Evolutionary conservation across 2,888 invertebrate species (phyloP), one percentile per base, ranked within the genome.

Genomic region (Coleophora deauratella): DNA sequence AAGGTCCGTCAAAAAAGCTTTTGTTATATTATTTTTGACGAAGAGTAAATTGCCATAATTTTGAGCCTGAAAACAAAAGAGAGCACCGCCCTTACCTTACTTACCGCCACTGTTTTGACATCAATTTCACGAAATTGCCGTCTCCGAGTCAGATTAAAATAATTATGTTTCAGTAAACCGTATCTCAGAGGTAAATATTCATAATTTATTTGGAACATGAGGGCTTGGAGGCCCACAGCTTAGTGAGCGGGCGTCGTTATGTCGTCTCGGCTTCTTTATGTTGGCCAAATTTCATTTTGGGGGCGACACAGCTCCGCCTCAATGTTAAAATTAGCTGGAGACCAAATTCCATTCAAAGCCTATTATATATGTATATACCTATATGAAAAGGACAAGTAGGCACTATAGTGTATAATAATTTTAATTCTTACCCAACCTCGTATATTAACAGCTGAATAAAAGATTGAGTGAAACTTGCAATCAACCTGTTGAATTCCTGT

Each of bases 191-290:
- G 74, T 78, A 76, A 77, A 81, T 78, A 78, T 79, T 78, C 74
- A 79, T 77, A 73, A 80, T 78, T 78, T 78, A 78, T 77, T 77
- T 69, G 71, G 72, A 75, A 71, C 75, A 76, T 71, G 72, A 75
- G 75, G 76, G 72, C 66, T 55, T 55, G 62, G 62, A 56, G 57
- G 55, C 54, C 62, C 61, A 55, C 63, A 59, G 67, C 65, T 70
- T 66, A 62, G 66, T 59, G 55, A 57, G 58, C 60, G 54, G 51
- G 59, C 62, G 63, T 62, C 72, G 61, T 64, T 66, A 72, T 59
- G 60, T 65, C 68, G 64, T 68, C 69, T 68, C 64, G 62, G 69
- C 62, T 72, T 67, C 66, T 73, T 76, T 74, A 69, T 72, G 71
- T 68, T 62, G 66, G 59, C 68, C 69, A 75, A 73, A 73, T 76